Percentiles rank a stretch among this genome's conserved stretches.
phyloP scores from a whole-genome alignment of 2,888 invertebrate species.

The Andricus quercusramuli region DNA sequence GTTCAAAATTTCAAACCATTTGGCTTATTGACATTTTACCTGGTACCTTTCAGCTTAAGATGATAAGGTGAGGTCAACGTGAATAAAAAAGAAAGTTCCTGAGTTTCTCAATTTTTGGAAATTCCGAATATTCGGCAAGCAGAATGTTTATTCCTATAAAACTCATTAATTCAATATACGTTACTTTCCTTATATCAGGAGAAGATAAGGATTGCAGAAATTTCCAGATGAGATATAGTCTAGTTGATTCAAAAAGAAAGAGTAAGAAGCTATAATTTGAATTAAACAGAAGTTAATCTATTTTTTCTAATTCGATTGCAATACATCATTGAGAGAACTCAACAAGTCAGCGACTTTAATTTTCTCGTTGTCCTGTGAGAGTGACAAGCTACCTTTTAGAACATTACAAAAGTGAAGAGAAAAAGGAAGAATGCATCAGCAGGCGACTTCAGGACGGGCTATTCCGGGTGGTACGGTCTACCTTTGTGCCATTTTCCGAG shows the following conservation, averaged over 20 bases:
- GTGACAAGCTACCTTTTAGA: constrained; percentile 9
- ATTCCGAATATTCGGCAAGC: background rate
- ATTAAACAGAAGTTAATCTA: background rate
- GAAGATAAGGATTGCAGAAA: no score
- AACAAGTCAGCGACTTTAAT: constrained; percentile 16
- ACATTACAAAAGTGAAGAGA: constrained; percentile 9
- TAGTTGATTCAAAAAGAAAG: no score
- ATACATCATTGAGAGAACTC: background rate
- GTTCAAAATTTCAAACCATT: background rate
- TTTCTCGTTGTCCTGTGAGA: background rate
- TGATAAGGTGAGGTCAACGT: background rate
- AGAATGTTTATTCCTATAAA: background rate
- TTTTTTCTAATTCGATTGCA: background rate
- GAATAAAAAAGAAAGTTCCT: background rate
- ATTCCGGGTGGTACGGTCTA: constrained; percentile 24
- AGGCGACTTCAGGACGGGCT: constrained; percentile 3
- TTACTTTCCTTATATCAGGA: no score
- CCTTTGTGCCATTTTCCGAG: constrained; percentile 17
- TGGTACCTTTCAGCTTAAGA: background rate
- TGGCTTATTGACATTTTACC: background rate
- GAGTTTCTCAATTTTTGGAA: background rate
- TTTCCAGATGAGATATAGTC: no score
- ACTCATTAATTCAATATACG: no score
- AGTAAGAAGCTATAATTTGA: background rate
- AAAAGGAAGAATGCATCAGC: constrained; percentile 39